Base-by-base conservation (phyloP, 2,113 vertebrate species). In the Burhinus bistriatus region DNA sequence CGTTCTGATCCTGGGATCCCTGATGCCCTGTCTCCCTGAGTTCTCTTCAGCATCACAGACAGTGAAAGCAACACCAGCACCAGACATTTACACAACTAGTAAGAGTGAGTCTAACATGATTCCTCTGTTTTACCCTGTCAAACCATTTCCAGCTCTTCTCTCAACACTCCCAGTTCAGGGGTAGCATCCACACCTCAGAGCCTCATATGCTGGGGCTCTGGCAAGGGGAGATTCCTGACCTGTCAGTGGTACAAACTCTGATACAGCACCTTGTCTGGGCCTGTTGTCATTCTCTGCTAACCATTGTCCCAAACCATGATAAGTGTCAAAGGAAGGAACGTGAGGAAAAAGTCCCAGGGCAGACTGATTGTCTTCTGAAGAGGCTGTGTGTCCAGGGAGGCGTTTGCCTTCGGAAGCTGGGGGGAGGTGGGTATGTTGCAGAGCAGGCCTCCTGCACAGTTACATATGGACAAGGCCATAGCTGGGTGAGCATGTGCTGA, bases 1-100 rank as follows among this genome's bases (percentile, higher is more conserved):
- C 6, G 98, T 99, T 90, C 98, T 99, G 98, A 99, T 99, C 97
- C 98, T 99, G 98, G 99, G 99, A 96, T 99, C 99, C 94, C 97
- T 99, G 54, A 98, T 99, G 95, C 99, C 99, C 75, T 99, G 99
- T 98, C 98, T 99, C 95, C 99, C 99, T 9, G 98, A 99, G 95
- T 99, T 99, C 97, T 99, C 99, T 94, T 97, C 99, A 79, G 69
- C 98, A 95, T 98, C 98, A 65, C 98, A 99, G 97, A 98, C 98
- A 94, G 98, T 99, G 97, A 98, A 99, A 98, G 98, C 98, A 83
- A 94, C 98, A 90, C 98, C 99, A 52, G 95, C 97, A 30, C 97
- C 98, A 40, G 99, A 99, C 83, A 97, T 99, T 97, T 99, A 99
- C 95, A 98, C 99, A 76, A 98, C 98, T 98, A 99, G 98, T 98